Evolutionary conservation across 2,113 vertebrate species (phyloP), one percentile per base, ranked within the genome.

Genomic region (Motacilla alba): DNA sequence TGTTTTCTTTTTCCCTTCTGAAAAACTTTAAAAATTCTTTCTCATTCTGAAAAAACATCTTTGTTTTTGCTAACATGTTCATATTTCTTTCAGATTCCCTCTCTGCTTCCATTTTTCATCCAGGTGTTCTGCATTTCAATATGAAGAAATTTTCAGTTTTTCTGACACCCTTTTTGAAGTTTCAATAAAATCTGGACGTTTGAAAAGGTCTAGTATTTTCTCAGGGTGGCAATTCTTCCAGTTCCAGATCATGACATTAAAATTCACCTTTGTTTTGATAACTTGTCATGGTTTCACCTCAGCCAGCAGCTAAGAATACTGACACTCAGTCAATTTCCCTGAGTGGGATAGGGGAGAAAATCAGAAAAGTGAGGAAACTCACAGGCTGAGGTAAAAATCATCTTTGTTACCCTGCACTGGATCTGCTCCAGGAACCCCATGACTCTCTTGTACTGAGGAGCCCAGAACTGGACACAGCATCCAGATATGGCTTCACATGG

Each of bases 311-410:
- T 66, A 79, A 43, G 18, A 47, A 22, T 18, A 39, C 20, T 39
- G 44, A 5, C 37, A 39, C 28, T 78, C 0, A 0, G 11, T n/a
- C 22, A 12, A 31, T 58, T 43, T 47, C 16, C 17, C 16, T 1
- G 1, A n/a, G 9, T 64, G 17, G 6, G 16, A 58, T 5, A 49
- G 11, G 19, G 27, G 11, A 72, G 15, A 44, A 16, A 64, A 70
- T 9, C 24, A 47, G 50, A 90, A 50, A 78, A 77, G 23, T 39
- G 56, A 39, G 31, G 58, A 63, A 62, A 62, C 6, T 11, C 27
- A 16, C 7, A 43, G 23, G 6, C 3, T 22, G 44, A 64, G 31
- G 23, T n/a, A 50, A 72, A 84, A 70, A 84, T n/a, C 19, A 24
- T 63, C 41, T 55, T 79, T 41, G 2, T 14, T 63, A 13, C 24